Percentiles rank a stretch among this genome's conserved stretches.
phyloP scores from a whole-genome alignment of 2,888 invertebrate genomes.

The Archaeoteleia sp. region DNA sequence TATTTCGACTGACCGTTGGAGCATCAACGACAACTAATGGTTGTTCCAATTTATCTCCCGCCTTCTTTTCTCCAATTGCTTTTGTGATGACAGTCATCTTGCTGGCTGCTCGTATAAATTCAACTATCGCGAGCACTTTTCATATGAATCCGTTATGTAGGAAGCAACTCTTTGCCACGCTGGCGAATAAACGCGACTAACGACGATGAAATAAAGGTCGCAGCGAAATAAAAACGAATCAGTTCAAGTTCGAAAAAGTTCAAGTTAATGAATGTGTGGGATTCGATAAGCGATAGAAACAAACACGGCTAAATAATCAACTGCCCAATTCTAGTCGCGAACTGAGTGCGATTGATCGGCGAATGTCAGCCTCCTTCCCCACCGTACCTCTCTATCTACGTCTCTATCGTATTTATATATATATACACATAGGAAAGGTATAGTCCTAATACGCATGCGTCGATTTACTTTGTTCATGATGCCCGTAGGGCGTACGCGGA shows the following conservation, averaged over 20 bases:
- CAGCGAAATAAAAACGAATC: too few relatives aligned
- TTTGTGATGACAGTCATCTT: constrained; percentile 89
- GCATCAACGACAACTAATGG: constrained; percentile 79
- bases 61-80: constrained; percentile 83
- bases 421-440: too few relatives aligned
- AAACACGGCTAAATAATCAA: constrained; percentile 15
- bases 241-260: not conserved
- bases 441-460: too few relatives aligned
- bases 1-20: constrained; percentile 68
- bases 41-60: constrained; percentile 79
- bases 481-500: too few relatives aligned
- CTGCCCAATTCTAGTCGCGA: constrained; percentile 13
- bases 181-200: not conserved
- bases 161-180: not conserved
- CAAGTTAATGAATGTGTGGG: not conserved
- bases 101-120: constrained; percentile 16
- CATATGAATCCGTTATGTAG: constrained; percentile 30
- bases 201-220: too few relatives aligned
- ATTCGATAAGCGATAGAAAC: not conserved
- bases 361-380: constrained; percentile 21
- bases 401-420: too few relatives aligned
- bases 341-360: constrained; percentile 45
- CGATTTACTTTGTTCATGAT: too few relatives aligned
- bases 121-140: constrained; percentile 11
- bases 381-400: not conserved